Base-by-base conservation (phyloP, 2,113 vertebrate species). In the Jaculus jaculus region DNA sequence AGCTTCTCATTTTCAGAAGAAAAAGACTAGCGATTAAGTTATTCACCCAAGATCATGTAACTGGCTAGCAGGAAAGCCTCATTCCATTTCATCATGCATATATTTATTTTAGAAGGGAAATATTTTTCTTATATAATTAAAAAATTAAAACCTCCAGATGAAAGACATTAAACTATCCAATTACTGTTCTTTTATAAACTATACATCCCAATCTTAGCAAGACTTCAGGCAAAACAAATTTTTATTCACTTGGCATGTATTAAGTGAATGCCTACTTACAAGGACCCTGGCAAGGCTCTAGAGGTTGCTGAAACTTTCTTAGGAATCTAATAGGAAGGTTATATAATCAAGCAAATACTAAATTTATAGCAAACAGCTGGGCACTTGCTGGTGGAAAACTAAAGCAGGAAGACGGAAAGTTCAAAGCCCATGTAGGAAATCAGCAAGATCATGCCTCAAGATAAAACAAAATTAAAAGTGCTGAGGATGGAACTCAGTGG, bases 1-100 rank as follows among this genome's bases (percentile, higher is more conserved):
- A 88, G 79, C 42, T 89, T 77, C 61, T 84, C 72, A 60, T 91
- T 88, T 91, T 92, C 88, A 88, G 39, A 61, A 75, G 77, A 86
- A 77, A 68, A 66, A 61, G 51, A 47, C 74, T 74, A 73, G 78
- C 81, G 71, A 61, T 66, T 73, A 85, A 32, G 26, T 73, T 78
- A 88, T 47, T 90, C 69, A 92, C 16, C 60, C 21, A 74, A 34
- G 54, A 92, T 54, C 74, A 80, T 32, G 24, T 30, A 89, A 78
- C n/a, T 16, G 75, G 34, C 65, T 75, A 65, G 72, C 10, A 71
- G 20, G 9, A 84, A 81, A 69, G 69, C 28, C 24, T 39, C 21
- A 37, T 93, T 92, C 39, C 73, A 87, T 73, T 75, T 90, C 47
- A 72, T 54, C 47, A 71, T n/a, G 73, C 17, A 71, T 30, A 61